Evolutionary conservation across 1,140 invertebrate genomes (phyloP).

Genomic region (Heliconius nattereri): DNA sequence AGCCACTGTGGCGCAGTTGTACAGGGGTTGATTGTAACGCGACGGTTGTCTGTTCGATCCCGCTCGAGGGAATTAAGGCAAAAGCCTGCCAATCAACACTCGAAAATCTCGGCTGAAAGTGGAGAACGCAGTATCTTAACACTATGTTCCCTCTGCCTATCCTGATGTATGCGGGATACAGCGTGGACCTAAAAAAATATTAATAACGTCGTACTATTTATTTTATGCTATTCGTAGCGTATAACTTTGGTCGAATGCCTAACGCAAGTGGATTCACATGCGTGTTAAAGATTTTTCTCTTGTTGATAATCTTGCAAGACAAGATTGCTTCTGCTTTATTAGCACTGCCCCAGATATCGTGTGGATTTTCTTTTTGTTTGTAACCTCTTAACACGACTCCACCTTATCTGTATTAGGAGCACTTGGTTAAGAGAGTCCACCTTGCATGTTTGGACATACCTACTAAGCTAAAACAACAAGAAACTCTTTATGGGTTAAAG

Average conservation of each 20-base stretch:
- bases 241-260: neutral
- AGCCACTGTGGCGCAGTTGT: no score
- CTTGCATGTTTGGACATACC: neutral
- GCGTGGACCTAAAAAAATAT: neutral
- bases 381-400: neutral
- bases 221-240: neutral
- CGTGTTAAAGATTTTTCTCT: neutral
- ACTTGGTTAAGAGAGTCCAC: neutral
- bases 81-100: no score
- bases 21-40: no score
- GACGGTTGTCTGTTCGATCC: no score
- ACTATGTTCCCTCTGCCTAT: no score
- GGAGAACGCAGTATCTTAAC: no score
- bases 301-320: neutral
- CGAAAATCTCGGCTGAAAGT: no score
- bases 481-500: no score
- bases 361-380: neutral
- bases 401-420: neutral
- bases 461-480: no score
- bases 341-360: constrained; percentile 2
- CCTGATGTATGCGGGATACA: no score
- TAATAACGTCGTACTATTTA: neutral
- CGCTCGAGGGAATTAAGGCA: no score
- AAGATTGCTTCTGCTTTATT: neutral
- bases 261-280: neutral